Conservation (phyloP, 2,797 vertebrate genomes). For the Pantherophis alleghaniensis region DNA sequence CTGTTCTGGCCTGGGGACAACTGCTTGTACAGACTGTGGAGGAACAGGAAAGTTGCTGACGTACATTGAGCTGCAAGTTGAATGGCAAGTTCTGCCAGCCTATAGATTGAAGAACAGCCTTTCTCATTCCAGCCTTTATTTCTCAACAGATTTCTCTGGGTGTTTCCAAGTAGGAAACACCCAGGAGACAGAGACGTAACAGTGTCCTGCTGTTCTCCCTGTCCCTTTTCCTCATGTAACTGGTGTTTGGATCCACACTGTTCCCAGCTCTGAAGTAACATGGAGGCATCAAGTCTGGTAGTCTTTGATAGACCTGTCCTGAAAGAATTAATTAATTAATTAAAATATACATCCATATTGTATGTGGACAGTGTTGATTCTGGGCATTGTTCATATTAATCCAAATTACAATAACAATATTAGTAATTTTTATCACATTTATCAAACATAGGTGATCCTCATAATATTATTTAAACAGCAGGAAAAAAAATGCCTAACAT, state of each 20-base stretch:
- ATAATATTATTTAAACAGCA: too few species aligned
- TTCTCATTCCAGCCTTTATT: background rate
- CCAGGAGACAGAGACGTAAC: background rate
- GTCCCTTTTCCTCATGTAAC: background rate
- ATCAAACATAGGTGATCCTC: too few species aligned
- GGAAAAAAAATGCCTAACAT: too few species aligned
- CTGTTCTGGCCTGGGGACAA: constrained; percentile 20
- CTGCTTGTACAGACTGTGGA: background rate
- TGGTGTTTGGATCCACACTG: background rate
- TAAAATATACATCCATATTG: too few species aligned
- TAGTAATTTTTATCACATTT: too few species aligned
- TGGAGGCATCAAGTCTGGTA: background rate
- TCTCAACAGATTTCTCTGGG: background rate
- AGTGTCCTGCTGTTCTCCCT: background rate
- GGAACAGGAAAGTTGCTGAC: constrained; percentile 47
- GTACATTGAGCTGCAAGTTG: constrained; percentile 42
- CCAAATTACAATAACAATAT: too few species aligned
- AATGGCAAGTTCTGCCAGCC: constrained; percentile 44
- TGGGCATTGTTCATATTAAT: too few species aligned
- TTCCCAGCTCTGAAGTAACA: background rate
- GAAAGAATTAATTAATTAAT: background rate
- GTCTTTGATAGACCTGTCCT: background rate
- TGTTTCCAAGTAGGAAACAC: background rate
- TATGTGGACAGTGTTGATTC: too few species aligned
- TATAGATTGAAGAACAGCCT: background rate